Conservation (phyloP, 2,797 vertebrate genomes). For the Neomorphus geoffroyi region DNA sequence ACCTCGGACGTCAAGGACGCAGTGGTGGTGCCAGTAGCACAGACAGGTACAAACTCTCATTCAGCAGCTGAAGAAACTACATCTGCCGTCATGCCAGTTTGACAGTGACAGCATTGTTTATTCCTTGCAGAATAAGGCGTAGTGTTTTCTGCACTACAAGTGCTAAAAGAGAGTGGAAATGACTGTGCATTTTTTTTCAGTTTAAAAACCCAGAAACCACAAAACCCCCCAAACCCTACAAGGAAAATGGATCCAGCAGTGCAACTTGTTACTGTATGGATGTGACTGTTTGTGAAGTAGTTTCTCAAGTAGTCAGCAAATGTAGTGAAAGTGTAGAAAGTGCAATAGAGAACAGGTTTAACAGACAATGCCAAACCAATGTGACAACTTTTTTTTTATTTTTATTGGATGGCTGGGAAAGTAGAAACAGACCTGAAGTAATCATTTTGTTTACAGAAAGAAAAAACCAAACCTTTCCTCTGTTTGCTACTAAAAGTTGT, state of each 20-base stretch:
- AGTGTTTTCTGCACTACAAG: slow-evolving; percentile 20
- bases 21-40: slow-evolving; percentile 77
- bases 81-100: slow-evolving; percentile 81
- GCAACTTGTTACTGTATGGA: slow-evolving; percentile 40
- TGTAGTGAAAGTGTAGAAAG: slow-evolving; percentile 57
- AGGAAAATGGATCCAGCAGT: slow-evolving; percentile 44
- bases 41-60: slow-evolving; percentile 74
- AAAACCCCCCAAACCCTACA: background rate
- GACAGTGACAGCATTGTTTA: slow-evolving; percentile 47
- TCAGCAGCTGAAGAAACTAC: slow-evolving; percentile 41
- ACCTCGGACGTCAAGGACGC: slow-evolving; percentile 78
- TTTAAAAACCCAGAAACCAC: background rate
- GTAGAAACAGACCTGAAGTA: slow-evolving; percentile 2
- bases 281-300: slow-evolving; percentile 18
- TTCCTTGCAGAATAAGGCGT: background rate
- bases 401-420: background rate
- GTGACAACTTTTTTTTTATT: background rate
- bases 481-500: slow-evolving; percentile 62
- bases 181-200: slow-evolving; percentile 32
- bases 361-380: slow-evolving; percentile 54
- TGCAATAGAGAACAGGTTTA: slow-evolving; percentile 39
- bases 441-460: slow-evolving; percentile 57
- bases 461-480: slow-evolving; percentile 21
- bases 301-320: slow-evolving; percentile 54
- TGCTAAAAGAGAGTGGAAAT: slow-evolving; percentile 51